phyloP scores from a whole-genome alignment of 1,140 invertebrate species.

The Dryas iulia region DNA sequence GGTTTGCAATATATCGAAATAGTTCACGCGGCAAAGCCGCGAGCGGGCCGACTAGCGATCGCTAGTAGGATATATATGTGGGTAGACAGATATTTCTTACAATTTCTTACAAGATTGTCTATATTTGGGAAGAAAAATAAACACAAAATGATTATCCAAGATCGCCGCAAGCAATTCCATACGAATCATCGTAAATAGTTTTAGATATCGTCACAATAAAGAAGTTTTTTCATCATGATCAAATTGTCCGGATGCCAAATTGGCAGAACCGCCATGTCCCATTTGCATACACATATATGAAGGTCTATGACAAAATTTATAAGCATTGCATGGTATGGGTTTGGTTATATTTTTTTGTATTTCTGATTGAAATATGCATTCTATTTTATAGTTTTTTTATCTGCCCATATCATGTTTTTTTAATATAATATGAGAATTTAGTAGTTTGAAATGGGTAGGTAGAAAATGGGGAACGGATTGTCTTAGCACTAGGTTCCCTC shows the following conservation, averaged over 20 bases:
- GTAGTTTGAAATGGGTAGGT: too few relatives aligned
- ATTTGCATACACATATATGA: not conserved
- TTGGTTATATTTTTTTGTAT: not conserved
- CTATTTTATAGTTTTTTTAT: not conserved
- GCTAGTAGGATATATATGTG: too few relatives aligned
- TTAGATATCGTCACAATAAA: not conserved
- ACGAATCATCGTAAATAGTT: not conserved
- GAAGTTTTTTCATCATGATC: not conserved
- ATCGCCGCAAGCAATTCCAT: not conserved
- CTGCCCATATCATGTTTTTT: not conserved
- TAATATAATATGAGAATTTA: not conserved
- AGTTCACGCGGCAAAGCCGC: too few relatives aligned
- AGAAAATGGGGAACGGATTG: too few relatives aligned
- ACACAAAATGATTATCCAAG: not conserved
- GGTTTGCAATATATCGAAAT: too few relatives aligned
- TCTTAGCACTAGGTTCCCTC: too few relatives aligned
- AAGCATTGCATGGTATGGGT: not conserved
- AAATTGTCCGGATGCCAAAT: slow-evolving; percentile 23
- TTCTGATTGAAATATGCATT: not conserved
- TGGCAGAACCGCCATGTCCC: slow-evolving; percentile 6
- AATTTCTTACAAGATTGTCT: not conserved
- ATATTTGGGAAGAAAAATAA: not conserved
- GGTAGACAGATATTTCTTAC: too few relatives aligned
- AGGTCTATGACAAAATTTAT: not conserved
- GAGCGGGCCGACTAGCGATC: too few relatives aligned